Percentiles rank a stretch among this genome's conserved stretches.
Conservation (phyloP, 2,797 vertebrate species). For the Enteromius fasciolatus region DNA sequence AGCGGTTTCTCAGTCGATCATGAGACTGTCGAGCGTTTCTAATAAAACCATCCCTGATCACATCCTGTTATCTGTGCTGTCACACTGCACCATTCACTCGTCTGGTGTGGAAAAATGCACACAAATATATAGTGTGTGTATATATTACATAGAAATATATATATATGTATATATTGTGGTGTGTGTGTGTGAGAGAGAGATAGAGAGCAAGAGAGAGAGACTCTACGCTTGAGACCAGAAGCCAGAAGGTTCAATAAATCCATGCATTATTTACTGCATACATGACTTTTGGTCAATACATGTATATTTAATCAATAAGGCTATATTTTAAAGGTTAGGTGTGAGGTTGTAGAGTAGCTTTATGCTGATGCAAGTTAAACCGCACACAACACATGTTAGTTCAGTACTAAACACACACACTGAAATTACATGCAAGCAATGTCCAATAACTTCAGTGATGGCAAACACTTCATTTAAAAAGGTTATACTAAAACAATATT, state of each 20-base stretch:
- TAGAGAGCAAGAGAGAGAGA: neutral
- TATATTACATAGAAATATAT: neutral
- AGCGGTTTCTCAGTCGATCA: constrained; percentile 6
- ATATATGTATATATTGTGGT: no score
- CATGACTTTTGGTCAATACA: neutral
- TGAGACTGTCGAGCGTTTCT: constrained; percentile 4
- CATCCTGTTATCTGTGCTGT: constrained; percentile 1
- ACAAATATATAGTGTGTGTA: neutral
- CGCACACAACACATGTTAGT: neutral
- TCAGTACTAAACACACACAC: neutral
- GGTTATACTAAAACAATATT: no score
- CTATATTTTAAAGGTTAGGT: constrained; percentile 10
- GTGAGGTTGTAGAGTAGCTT: neutral
- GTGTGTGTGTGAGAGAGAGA: neutral
- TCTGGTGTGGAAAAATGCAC: neutral
- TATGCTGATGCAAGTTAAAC: neutral
- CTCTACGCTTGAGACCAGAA: neutral
- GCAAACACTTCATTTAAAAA: neutral
- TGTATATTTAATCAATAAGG: constrained; percentile 9
- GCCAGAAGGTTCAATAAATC: neutral
- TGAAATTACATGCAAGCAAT: neutral
- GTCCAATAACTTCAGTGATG: neutral
- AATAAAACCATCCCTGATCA: constrained; percentile 23
- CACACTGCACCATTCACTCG: neutral
- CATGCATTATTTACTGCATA: neutral